A percentile compares a stretch with the other conserved stretches of the same genome.
These are phyloP conservation scores for Gallirallus australis DNA, from an alignment of 2,797 vertebrate species.

Conservation along the genomic window DNA sequence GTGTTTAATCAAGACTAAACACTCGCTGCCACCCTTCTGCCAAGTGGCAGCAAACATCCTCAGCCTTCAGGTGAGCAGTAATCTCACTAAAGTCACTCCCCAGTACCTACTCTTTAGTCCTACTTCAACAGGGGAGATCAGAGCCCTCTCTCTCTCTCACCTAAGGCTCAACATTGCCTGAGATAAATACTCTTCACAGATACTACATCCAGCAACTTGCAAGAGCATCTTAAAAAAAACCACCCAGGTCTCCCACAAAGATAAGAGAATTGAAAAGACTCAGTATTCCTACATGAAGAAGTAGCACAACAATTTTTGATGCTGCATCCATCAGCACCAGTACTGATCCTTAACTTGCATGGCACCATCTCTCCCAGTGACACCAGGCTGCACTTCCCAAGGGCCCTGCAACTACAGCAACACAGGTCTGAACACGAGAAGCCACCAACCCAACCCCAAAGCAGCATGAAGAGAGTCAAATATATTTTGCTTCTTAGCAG, in stretches of 20 bases:
- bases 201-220: background rate
- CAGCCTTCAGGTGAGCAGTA: background rate
- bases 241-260: background rate
- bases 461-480: background rate
- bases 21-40: background rate
- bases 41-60: background rate
- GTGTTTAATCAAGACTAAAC: background rate
- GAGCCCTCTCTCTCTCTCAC: background rate
- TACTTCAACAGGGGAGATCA: background rate
- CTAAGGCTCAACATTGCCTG: background rate
- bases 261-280: background rate
- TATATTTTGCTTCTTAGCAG: rapidly evolving
- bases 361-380: background rate
- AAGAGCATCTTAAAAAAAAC: background rate
- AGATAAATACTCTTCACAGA: background rate
- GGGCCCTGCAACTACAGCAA: rapidly evolving
- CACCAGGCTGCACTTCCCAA: background rate
- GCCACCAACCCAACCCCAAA: background rate
- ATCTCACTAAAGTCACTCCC: background rate
- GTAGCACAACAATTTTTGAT: background rate
- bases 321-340: background rate
- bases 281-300: background rate
- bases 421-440: rapidly evolving
- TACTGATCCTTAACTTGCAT: rapidly evolving
- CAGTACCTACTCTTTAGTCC: background rate